phyloP scores from a whole-genome alignment of 2,797 vertebrate species.

The Manis crassicaudata region DNA sequence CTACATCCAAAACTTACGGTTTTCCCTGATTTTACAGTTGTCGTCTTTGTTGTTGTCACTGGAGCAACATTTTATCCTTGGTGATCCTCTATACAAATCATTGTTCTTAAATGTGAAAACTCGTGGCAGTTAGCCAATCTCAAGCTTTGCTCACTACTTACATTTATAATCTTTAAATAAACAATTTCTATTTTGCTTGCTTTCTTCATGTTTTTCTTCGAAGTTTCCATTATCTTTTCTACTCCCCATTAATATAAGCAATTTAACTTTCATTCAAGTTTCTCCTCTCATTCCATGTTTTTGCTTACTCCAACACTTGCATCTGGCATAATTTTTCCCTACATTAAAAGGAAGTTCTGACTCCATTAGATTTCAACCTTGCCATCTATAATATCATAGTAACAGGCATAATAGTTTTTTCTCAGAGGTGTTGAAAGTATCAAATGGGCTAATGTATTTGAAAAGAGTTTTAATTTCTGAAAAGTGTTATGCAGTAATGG shows the following conservation, averaged over 20 bases:
- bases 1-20: neutral
- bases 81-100: neutral
- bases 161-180: neutral
- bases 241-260: neutral
- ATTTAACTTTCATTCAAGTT: neutral
- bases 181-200: neutral
- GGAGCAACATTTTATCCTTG: no score
- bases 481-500: neutral
- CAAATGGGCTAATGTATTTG: neutral
- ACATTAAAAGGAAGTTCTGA: neutral
- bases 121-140: neutral
- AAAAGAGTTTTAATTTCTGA: neutral
- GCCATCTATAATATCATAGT: neutral
- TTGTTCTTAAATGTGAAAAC: neutral
- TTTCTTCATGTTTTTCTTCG: neutral
- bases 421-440: neutral
- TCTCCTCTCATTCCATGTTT: neutral
- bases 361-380: neutral
- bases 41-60: neutral
- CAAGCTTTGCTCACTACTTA: neutral
- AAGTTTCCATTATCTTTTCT: neutral
- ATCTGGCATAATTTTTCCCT: neutral
- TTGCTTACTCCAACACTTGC: neutral
- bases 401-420: neutral
- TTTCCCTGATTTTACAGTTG: neutral